Evolutionary conservation across 2,113 vertebrate genomes (phyloP).

Genomic region (Eublepharis macularius): DNA sequence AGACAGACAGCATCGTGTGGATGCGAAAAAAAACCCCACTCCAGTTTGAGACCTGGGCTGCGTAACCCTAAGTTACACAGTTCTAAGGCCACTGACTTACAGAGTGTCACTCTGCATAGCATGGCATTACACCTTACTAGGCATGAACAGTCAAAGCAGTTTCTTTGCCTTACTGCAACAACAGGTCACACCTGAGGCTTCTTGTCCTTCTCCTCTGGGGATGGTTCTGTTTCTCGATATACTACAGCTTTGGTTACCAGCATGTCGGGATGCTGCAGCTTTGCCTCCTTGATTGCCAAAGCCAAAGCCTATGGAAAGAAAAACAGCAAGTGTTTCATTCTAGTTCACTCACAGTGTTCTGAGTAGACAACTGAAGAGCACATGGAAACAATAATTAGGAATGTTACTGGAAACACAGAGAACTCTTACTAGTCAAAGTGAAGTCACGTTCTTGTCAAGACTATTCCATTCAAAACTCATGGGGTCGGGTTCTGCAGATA

Average conservation of each 20-base stretch:
- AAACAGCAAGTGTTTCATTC: background rate
- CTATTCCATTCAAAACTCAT: background rate
- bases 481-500: background rate
- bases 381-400: background rate
- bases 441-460: background rate
- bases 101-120: no score
- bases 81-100: no score
- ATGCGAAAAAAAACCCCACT: no score
- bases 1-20: no score
- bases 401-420: background rate
- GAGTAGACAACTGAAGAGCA: background rate
- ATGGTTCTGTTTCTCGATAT: constrained; percentile 96
- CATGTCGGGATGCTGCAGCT: constrained; percentile 98
- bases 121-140: no score
- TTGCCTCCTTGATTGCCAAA: constrained; percentile 97
- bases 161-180: background rate
- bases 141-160: background rate
- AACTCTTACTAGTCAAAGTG: background rate
- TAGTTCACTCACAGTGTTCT: background rate
- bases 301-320: constrained; percentile 84
- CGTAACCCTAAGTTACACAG: no score
- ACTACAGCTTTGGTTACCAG: constrained; percentile 99
- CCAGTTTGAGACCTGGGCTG: no score
- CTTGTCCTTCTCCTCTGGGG: constrained; percentile 88
- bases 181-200: constrained; percentile 82